Evolutionary conservation across 1,140 invertebrate species (phyloP).

Genomic region (Rhagoletis zephyria): DNA sequence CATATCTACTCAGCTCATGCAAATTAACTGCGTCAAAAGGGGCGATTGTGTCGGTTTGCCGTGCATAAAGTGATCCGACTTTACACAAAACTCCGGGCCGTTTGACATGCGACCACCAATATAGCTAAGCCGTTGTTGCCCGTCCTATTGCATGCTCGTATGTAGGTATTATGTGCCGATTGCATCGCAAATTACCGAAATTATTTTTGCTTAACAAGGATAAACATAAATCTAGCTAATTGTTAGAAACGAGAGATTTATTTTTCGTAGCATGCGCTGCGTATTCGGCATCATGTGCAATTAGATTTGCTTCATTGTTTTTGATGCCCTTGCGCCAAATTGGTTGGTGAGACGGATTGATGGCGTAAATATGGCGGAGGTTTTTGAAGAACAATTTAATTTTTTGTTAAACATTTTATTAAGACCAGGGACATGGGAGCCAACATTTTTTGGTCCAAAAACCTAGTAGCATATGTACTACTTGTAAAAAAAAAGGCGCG

Average conservation of each 20-base stretch:
- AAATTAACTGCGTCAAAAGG: not conserved
- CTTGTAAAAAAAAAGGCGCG: too few species aligned
- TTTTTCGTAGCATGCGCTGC: slow-evolving; percentile 51
- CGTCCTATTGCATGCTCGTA: not conserved
- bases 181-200: slow-evolving; percentile 58
- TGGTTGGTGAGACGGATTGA: slow-evolving; percentile 6
- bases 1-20: not conserved
- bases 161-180: not conserved
- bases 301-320: not conserved
- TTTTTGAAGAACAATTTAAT: too few species aligned
- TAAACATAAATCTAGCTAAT: slow-evolving; percentile 73
- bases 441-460: too few species aligned
- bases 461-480: too few species aligned
- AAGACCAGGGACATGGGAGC: too few species aligned
- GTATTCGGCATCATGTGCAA: not conserved
- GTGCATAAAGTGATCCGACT: slow-evolving; percentile 50
- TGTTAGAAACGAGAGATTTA: slow-evolving; percentile 59
- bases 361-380: not conserved
- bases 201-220: slow-evolving; percentile 72
- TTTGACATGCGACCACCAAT: not conserved
- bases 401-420: too few species aligned
- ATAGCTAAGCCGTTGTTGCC: not conserved
- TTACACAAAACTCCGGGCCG: not conserved
- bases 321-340: not conserved
- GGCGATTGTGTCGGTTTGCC: slow-evolving; percentile 17